Evolutionary conservation across 92 coral and sea anemone genomes (phyloP).

Genomic region (Micromussa lordhowensis): DNA sequence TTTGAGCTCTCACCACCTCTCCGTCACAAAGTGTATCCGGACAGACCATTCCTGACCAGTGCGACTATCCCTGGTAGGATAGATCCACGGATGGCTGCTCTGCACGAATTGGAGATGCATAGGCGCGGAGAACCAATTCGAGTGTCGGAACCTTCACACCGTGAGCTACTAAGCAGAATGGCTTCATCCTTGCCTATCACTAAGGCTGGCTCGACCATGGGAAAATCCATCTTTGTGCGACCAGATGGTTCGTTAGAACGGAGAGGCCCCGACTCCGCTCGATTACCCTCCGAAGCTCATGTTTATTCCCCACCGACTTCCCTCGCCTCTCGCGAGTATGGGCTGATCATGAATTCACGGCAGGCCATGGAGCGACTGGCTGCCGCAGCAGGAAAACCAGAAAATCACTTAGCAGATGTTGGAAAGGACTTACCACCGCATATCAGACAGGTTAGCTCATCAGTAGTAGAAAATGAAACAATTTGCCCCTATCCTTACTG

Average conservation of each 20-base stretch:
- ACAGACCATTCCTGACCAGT: conserved; percentile 52
- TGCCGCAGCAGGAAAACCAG: conserved; percentile 89
- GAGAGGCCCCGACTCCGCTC: conserved; percentile 48
- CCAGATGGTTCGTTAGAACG: conserved; percentile 68
- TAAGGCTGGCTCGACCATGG: conserved; percentile 44
- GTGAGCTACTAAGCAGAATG: conserved; percentile 89
- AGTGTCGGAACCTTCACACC: conserved; percentile 79
- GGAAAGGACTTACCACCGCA: conserved; percentile 75
- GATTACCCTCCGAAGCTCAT: conserved; percentile 68
- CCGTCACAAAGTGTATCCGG: conserved; percentile 70
- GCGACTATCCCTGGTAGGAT: conserved; percentile 43
- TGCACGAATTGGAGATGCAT: conserved; percentile 79
- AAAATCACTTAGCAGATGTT: conserved; percentile 37
- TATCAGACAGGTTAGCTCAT: conserved; percentile 71
- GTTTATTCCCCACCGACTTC: conserved; percentile 70
- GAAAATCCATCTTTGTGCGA: conserved; percentile 61
- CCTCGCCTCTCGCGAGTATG: conserved; percentile 71
- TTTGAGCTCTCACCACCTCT: conserved; percentile 78
- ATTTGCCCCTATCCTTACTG: neutral
- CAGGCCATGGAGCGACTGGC: conserved; percentile 90
- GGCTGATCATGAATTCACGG: conserved; percentile 75
- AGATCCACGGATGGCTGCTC: conserved; percentile 69
- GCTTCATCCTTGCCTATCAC: conserved; percentile 73
- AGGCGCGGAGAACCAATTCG: conserved; percentile 79
- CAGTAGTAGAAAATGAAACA: neutral